These are phyloP conservation scores for Heloderma charlesbogerti DNA, from an alignment of 2,113 vertebrate genomes.

Conservation along the genomic window DNA sequence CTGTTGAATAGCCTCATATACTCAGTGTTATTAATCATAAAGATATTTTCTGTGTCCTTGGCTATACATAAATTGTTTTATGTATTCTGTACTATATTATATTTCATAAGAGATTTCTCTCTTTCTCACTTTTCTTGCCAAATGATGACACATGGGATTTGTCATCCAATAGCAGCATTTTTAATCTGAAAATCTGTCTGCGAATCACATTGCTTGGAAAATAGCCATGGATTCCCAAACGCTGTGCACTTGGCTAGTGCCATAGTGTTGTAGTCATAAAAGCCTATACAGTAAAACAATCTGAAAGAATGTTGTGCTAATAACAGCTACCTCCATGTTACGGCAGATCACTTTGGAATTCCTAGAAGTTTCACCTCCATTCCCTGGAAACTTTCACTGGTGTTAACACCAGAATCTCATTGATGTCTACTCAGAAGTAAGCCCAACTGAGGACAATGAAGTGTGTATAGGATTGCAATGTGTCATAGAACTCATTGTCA, in stretches of 20 bases:
- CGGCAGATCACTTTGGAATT: not conserved
- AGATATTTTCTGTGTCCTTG: not conserved
- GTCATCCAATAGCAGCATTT: not conserved
- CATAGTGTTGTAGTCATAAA: not conserved
- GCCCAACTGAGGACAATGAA: not conserved
- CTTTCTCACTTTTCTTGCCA: not conserved
- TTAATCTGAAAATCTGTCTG: not conserved
- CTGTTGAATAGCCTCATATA: conserved; percentile 20
- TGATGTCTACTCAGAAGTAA: not conserved
- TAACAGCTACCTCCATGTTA: not conserved
- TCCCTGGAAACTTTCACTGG: not conserved
- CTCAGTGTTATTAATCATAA: conserved; percentile 23
- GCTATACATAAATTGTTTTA: not conserved
- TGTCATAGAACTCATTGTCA: not conserved
- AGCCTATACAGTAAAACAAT: not conserved
- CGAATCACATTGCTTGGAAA: not conserved
- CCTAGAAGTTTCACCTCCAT: not conserved
- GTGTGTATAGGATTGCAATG: too few relatives aligned
- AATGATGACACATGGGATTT: not conserved
- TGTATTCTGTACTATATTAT: not conserved
- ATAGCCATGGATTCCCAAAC: not conserved
- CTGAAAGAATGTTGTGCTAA: not conserved
- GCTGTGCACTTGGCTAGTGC: not conserved
- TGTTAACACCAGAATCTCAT: not conserved
- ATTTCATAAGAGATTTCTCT: conserved; percentile 3